Conservation (phyloP, 2,113 vertebrate genomes). For the Erpornis zantholeuca region DNA sequence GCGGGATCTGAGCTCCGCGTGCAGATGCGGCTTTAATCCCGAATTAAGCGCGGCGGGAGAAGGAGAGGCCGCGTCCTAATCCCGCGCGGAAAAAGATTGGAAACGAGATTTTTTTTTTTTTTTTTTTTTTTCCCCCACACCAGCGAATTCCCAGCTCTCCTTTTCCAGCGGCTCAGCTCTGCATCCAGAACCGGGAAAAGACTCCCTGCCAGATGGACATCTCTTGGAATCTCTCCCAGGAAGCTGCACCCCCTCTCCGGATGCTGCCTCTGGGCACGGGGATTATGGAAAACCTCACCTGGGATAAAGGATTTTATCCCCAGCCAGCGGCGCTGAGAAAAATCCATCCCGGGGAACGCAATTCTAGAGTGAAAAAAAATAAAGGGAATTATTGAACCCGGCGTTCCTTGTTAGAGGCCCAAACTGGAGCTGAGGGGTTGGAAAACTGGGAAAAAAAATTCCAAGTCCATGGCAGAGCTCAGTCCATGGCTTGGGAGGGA, state of each 20-base stretch:
- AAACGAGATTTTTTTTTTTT: neutral
- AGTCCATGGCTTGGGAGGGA: fast-evolving
- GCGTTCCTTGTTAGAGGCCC: neutral
- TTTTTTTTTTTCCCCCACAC: too few species aligned
- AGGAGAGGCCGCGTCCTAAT: neutral
- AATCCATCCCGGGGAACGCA: neutral
- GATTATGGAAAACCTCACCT: neutral
- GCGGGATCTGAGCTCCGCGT: neutral
- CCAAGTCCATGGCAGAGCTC: neutral
- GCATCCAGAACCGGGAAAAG: neutral
- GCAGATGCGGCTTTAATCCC: neutral
- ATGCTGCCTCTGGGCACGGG: fast-evolving
- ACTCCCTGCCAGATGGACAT: fast-evolving
- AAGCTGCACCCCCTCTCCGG: neutral
- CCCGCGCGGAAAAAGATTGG: fast-evolving
- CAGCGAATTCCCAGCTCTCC: neutral
- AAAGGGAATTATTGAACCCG: neutral
- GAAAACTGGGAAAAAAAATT: neutral
- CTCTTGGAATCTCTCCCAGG: neutral
- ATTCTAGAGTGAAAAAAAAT: neutral
- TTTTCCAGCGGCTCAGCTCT: neutral
- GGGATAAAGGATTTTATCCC: neutral
- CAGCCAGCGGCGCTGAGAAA: fast-evolving
- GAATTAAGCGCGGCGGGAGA: neutral
- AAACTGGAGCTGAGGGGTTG: fast-evolving